phyloP scores from a whole-genome alignment of 1,140 invertebrate species.

The Trichonephila clavata region DNA sequence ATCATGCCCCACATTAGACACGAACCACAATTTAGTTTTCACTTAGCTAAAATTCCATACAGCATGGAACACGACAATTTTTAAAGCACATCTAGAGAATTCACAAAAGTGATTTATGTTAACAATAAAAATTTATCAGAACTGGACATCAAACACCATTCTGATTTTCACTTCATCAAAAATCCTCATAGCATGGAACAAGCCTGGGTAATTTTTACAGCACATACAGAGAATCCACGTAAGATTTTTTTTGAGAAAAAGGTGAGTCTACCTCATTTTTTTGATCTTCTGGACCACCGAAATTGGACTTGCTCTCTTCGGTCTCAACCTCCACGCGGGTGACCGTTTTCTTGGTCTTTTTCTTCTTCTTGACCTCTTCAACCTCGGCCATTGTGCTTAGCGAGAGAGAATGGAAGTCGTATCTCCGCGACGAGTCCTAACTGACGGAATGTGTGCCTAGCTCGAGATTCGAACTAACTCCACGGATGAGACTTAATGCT shows the following conservation, averaged over 20 bases:
- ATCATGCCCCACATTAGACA: too few relatives aligned
- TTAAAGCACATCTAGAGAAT: too few relatives aligned
- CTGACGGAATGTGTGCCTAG: slow-evolving; percentile 66
- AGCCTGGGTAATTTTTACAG: background rate
- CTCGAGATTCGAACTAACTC: slow-evolving; percentile 52
- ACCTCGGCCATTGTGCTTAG: slow-evolving; percentile 69
- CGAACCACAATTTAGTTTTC: too few relatives aligned
- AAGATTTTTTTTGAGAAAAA: slow-evolving; percentile 7
- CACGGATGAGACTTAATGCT: slow-evolving; percentile 63
- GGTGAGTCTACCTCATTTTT: slow-evolving; percentile 71
- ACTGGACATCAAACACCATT: background rate
- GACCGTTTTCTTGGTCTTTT: slow-evolving; percentile 70
- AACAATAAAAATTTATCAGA: background rate
- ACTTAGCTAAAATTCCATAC: too few relatives aligned
- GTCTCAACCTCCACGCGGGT: slow-evolving; percentile 63
- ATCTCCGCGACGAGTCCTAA: slow-evolving; percentile 54
- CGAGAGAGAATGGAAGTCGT: slow-evolving; percentile 4
- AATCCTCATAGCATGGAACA: background rate
- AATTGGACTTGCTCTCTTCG: slow-evolving; percentile 56
- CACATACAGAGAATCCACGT: background rate
- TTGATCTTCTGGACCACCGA: background rate
- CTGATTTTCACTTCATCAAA: background rate
- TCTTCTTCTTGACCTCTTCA: slow-evolving; percentile 75
- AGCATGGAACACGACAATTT: too few relatives aligned
- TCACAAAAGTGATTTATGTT: too few relatives aligned